Evolutionary conservation across 2,888 invertebrate species (phyloP).

Genomic region (Pachliopta kotzebuea): DNA sequence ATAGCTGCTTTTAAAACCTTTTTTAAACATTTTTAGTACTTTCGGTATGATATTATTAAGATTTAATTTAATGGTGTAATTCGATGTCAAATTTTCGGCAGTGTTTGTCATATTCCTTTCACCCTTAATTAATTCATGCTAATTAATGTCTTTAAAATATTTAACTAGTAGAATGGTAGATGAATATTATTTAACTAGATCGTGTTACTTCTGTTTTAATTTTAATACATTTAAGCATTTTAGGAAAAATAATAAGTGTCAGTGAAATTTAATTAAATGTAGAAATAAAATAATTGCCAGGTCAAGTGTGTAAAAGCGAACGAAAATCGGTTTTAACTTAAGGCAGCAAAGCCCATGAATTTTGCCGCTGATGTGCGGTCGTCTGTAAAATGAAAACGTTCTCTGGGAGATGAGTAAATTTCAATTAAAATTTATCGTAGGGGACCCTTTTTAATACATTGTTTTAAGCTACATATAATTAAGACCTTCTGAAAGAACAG

Average conservation of each 20-base stretch:
- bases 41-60: no score
- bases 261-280: constrained; percentile 1
- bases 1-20: neutral
- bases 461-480: constrained; percentile 8
- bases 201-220: neutral
- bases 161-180: no score
- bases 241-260: neutral
- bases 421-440: constrained; percentile 26
- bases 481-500: neutral
- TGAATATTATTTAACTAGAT: neutral
- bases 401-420: constrained; percentile 26
- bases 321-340: constrained; percentile 11
- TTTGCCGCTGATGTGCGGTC: constrained; percentile 8
- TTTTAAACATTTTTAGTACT: no score
- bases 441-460: constrained; percentile 18
- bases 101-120: no score
- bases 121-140: no score
- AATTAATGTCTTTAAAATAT: no score
- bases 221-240: neutral
- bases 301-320: constrained; percentile 6
- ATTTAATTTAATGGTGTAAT: no score
- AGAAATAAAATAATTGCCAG: constrained; percentile 10
- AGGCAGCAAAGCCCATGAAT: constrained; percentile 2
- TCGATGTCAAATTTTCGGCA: no score
- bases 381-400: constrained; percentile 24